These are phyloP conservation scores for Rotaria socialis DNA, from an alignment of 2,888 invertebrate species.

Conservation along the genomic window DNA sequence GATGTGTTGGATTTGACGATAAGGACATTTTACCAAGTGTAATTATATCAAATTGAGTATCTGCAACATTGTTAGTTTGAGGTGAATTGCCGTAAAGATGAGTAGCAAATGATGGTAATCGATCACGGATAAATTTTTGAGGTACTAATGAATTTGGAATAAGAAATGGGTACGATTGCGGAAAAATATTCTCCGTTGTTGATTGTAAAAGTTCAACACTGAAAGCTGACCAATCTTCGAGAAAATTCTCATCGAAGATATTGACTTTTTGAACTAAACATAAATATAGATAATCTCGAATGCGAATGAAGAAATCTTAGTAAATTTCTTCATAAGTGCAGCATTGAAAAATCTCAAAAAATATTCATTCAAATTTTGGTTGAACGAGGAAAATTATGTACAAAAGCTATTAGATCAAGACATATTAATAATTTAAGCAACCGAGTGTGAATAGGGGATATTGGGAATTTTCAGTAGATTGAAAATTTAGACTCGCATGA, in stretches of 20 bases:
- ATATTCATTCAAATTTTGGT: no score
- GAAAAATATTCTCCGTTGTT: neutral
- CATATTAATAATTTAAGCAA: no score
- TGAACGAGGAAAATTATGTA: no score
- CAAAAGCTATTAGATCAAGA: no score
- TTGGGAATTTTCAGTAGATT: no score
- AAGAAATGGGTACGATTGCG: neutral
- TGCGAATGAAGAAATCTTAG: neutral
- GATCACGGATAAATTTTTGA: neutral
- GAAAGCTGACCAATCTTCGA: neutral
- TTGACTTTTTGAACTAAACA: neutral
- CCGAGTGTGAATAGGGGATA: no score
- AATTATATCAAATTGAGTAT: slow-evolving; percentile 17
- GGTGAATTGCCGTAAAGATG: neutral
- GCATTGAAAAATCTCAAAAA: no score
- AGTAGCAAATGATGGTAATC: neutral
- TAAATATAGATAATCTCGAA: neutral
- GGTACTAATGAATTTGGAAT: neutral
- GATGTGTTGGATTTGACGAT: neutral
- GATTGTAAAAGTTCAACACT: neutral
- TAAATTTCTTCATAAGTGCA: no score
- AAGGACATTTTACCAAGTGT: neutral
- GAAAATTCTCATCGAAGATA: neutral
- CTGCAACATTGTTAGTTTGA: neutral
- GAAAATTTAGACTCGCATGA: no score